A percentile compares a stretch with the other conserved stretches of the same genome.
Conservation (phyloP, 2,888 invertebrate genomes). For the Lycaena phlaeas region DNA sequence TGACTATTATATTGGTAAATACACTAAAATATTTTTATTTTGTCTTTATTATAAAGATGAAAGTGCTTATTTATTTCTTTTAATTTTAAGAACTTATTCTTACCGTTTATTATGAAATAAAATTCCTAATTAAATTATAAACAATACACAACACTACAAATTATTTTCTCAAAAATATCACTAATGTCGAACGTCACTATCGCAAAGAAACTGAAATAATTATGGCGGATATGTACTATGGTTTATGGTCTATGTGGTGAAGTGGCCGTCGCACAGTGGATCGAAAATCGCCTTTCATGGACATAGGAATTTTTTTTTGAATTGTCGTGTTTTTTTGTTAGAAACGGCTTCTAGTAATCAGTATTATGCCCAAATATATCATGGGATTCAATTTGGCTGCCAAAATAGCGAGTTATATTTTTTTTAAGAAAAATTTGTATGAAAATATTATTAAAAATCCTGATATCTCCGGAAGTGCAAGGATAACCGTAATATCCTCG, state of each 20-base stretch:
- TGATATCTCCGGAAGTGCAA: too few species aligned
- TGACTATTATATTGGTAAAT: background rate
- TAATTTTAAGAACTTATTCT: background rate
- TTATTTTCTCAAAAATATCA: slow-evolving; percentile 37
- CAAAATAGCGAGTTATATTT: too few species aligned
- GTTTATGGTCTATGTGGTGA: background rate
- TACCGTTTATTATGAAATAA: slow-evolving; percentile 6
- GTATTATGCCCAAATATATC: too few species aligned
- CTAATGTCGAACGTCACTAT: slow-evolving; percentile 64
- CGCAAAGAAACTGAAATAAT: slow-evolving; percentile 59
- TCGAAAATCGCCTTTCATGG: too few species aligned
- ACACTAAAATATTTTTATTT: background rate
- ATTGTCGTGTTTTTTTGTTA: too few species aligned
- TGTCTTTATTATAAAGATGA: background rate
- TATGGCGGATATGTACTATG: slow-evolving; percentile 60
- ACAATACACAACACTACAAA: slow-evolving; percentile 55
- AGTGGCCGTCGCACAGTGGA: too few species aligned
- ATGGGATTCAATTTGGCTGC: too few species aligned
- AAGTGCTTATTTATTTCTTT: background rate
- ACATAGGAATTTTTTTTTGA: too few species aligned
- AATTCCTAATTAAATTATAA: slow-evolving; percentile 47
- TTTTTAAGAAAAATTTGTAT: too few species aligned
- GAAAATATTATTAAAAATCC: too few species aligned
- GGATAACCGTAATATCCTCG: too few species aligned
- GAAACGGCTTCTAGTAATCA: too few species aligned